Evolutionary conservation across 2,113 vertebrate species (phyloP), one percentile per base, ranked within the genome.

Genomic region (Hystrix brachyura): DNA sequence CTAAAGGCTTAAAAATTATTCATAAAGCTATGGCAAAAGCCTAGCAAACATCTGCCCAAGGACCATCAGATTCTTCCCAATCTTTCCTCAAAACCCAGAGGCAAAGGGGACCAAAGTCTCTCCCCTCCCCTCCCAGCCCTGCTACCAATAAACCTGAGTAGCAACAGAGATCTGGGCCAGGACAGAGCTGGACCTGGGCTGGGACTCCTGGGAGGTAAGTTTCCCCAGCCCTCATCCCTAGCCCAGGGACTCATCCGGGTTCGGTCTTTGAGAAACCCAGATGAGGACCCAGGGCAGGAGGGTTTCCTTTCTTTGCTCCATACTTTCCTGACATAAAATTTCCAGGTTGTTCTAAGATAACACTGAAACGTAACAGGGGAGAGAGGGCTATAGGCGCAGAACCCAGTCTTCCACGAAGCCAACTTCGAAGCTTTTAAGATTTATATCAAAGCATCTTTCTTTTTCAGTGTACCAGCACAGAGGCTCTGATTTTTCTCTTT

Each of bases 141-240:
- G 11, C 25, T n/a, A 2, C 27, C 21, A 19, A 46, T 1, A 38
- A 1, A 0, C 5, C 6, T 18, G 6, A 7, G 46, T 1, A 5
- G 48, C 13, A 46, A 11, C n/a, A 72, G 76, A 57, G 14, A 46
- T 25, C 2, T 38, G 11, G 8, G 25, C 5, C 7, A 60, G 55
- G 4, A 48, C 18, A 19, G 78, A 21, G 18, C 19, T 15, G 21
- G 65, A 15, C 53, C 60, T 11, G 12, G 29, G 48, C 32, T 15
- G 46, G 5, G 21, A 18, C n/a, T 48, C 19, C 55, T n/a, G 8
- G 8, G 29, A 74, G 17, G 7, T 29, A 19, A 55, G 29, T 11
- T 3, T 79, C 7, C 76, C 51, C 32, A 55, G 29, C 17, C 18
- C 19, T 18, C 19, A 38, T 5, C 5, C 17, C 29, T 38, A 19